These are phyloP conservation scores for Onychomys leucogaster DNA, from an alignment of 2,797 vertebrate species.

Conservation along the genomic window DNA sequence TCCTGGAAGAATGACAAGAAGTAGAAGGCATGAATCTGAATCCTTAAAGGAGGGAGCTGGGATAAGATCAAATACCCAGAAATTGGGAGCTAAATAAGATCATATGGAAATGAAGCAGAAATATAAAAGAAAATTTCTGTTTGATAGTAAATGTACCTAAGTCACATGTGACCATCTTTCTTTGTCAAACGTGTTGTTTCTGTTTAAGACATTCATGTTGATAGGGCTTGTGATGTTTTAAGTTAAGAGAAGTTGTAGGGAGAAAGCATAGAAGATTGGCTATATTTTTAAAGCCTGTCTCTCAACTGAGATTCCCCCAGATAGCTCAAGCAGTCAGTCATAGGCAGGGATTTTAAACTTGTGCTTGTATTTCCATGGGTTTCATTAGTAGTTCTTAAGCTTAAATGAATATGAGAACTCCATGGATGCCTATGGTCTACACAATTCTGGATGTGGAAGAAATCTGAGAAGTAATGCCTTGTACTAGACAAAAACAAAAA, in stretches of 20 bases:
- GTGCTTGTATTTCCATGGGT: not conserved
- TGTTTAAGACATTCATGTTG: slow-evolving; percentile 23
- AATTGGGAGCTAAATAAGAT: slow-evolving; percentile 1
- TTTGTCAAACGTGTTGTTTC: not conserved
- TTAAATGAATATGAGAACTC: slow-evolving; percentile 1
- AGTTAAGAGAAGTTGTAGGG: slow-evolving; percentile 1
- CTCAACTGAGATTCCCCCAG: not conserved
- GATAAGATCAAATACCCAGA: slow-evolving; percentile 26
- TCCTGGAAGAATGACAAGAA: not conserved
- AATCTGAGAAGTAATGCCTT: slow-evolving; percentile 46
- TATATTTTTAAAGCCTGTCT: slow-evolving; percentile 16
- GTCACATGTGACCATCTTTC: not conserved
- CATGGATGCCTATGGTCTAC: not conserved
- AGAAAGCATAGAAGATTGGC: not conserved
- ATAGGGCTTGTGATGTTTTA: slow-evolving; percentile 23
- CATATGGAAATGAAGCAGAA: not conserved
- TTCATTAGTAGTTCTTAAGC: slow-evolving; percentile 14
- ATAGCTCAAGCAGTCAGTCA: not conserved
- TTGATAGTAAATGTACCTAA: slow-evolving; percentile 1
- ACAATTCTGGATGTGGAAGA: not conserved
- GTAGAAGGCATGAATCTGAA: not conserved
- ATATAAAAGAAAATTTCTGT: slow-evolving; percentile 22
- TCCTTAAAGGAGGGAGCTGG: not conserved
- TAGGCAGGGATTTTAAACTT: not conserved
- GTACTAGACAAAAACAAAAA: not conserved